phyloP scores from a whole-genome alignment of 1,140 invertebrate species.

The Orius insidiosus region DNA sequence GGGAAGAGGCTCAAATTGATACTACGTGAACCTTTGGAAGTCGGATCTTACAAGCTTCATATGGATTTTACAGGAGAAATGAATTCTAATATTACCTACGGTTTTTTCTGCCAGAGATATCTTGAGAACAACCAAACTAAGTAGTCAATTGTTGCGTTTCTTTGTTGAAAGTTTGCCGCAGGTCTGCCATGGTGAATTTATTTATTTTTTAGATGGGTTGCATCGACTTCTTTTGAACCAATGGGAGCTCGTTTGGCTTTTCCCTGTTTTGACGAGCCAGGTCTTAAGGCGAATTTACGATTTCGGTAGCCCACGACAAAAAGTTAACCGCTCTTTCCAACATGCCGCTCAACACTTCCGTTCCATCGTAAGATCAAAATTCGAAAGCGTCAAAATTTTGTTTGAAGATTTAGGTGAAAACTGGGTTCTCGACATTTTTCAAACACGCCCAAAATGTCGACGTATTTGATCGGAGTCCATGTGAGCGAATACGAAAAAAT shows the following conservation, averaged over 20 bases:
- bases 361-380: slow-evolving; percentile 10
- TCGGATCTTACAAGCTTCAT: slow-evolving; percentile 3
- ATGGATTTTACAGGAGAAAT: slow-evolving; percentile 14
- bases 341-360: slow-evolving; percentile 16
- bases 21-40: slow-evolving; percentile 1
- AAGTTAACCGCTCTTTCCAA: slow-evolving; percentile 18
- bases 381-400: too few species aligned
- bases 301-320: slow-evolving; percentile 11
- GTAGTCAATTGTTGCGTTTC: not conserved
- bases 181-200: too few species aligned
- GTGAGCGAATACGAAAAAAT: too few species aligned
- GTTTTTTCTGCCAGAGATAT: slow-evolving; percentile 11
- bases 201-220: slow-evolving; percentile 38
- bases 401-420: too few species aligned
- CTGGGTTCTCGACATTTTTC: too few species aligned
- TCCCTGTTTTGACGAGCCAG: slow-evolving; percentile 51
- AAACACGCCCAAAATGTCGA: too few species aligned
- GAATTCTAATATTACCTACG: slow-evolving; percentile 8
- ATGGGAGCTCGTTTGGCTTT: slow-evolving; percentile 43
- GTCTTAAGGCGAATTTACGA: slow-evolving; percentile 35
- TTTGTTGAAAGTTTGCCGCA: too few species aligned
- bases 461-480: too few species aligned
- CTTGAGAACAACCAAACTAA: slow-evolving; percentile 6
- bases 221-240: slow-evolving; percentile 38
- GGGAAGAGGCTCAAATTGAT: too few species aligned